Evolutionary conservation across 2,888 invertebrate species (phyloP).

Genomic region (Nudaria mundana): DNA sequence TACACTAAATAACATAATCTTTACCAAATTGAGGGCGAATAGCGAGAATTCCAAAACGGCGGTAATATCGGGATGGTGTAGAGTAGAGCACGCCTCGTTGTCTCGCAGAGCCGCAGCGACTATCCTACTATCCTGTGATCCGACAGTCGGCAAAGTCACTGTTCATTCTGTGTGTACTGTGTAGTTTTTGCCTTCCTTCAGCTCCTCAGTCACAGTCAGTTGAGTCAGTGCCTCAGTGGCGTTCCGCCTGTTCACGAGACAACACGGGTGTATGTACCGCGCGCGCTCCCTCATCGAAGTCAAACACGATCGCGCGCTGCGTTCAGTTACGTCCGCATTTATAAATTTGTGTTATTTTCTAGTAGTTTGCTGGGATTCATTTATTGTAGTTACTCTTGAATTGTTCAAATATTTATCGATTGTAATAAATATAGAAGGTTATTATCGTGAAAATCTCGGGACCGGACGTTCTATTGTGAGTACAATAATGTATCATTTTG

Average conservation of each 20-base stretch:
- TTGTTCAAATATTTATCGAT: conserved; percentile 26
- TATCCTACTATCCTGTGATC: conserved; percentile 31
- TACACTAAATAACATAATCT: conserved; percentile 4
- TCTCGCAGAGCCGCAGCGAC: conserved; percentile 37
- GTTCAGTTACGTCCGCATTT: conserved; percentile 18
- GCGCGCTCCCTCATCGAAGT: conserved; percentile 48
- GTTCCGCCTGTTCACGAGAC: conserved; percentile 52
- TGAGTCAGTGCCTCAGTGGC: conserved; percentile 49
- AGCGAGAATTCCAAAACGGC: conserved; percentile 19
- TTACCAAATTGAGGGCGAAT: conserved; percentile 18
- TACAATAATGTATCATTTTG: conserved; percentile 43
- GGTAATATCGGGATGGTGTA: conserved; percentile 11
- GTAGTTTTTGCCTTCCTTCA: too few relatives aligned
- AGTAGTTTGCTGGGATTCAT: conserved; percentile 19
- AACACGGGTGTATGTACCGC: conserved; percentile 43
- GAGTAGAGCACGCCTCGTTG: conserved; percentile 29
- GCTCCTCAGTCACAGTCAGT: conserved; percentile 4
- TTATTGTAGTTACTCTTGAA: conserved; percentile 30
- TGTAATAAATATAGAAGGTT: conserved; percentile 28
- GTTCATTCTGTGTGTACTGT: too few relatives aligned
- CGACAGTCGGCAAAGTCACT: conserved; percentile 14
- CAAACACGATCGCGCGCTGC: conserved; percentile 57
- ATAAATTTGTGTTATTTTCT: conserved; percentile 14
- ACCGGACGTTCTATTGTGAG: conserved; percentile 41
- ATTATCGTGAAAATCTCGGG: conserved; percentile 37